A percentile compares a stretch with the other conserved stretches of the same genome.
These are phyloP conservation scores for Phyllostomus hastatus DNA, from an alignment of 2,113 vertebrate genomes.

Conservation along the genomic window DNA sequence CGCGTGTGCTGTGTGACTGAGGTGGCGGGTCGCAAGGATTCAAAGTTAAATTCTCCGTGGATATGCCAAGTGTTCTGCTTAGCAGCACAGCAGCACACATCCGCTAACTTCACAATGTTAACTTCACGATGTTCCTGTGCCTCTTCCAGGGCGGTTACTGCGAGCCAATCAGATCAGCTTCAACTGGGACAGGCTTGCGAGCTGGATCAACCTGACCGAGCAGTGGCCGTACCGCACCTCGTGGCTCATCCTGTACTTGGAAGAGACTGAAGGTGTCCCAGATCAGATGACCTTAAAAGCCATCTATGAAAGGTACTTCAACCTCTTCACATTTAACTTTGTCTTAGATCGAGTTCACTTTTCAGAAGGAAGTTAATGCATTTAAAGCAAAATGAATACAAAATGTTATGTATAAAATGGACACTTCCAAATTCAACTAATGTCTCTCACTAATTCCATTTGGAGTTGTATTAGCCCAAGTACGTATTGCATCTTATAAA, in stretches of 20 bases:
- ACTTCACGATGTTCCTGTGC: too few relatives aligned
- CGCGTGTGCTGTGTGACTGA: background rate
- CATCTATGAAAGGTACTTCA: constrained; percentile 93
- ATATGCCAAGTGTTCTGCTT: background rate
- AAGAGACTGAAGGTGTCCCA: constrained; percentile 92
- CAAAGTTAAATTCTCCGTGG: background rate
- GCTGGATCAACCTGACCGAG: constrained; percentile 99
- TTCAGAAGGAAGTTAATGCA: background rate
- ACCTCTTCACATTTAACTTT: background rate
- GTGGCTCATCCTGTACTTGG: constrained; percentile 96
- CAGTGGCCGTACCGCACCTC: constrained; percentile 99
- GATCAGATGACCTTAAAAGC: constrained; percentile 92
- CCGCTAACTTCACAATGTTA: too few relatives aligned
- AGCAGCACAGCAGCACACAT: background rate
- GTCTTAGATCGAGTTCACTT: background rate
- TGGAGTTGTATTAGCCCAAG: background rate
- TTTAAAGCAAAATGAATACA: background rate
- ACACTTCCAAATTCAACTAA: background rate
- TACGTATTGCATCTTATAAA: background rate
- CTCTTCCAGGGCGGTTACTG: constrained; percentile 88
- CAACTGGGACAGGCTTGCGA: constrained; percentile 96
- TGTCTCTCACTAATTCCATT: background rate
- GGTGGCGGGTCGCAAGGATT: background rate
- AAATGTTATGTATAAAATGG: background rate
- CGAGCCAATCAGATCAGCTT: constrained; percentile 98